Evolutionary conservation across 2,797 vertebrate genomes (phyloP), one percentile per base, ranked within the genome.

Genomic region (Cossypha heuglini): DNA sequence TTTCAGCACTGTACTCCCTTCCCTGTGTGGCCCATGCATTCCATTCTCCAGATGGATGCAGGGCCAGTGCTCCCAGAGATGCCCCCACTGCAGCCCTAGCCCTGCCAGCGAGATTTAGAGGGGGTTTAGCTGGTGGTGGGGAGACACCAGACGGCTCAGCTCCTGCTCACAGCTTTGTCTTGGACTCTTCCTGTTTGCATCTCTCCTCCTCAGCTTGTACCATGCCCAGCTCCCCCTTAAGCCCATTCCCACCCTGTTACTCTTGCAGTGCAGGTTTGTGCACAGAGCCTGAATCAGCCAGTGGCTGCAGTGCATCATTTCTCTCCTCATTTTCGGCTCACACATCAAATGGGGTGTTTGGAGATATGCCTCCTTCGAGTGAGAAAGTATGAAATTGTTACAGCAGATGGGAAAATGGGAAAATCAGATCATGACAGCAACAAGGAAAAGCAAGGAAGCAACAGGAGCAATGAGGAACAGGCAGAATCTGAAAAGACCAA

Each of bases 381-480:
- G 83, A 77, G 90, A 94, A 92, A 91, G 67, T 33, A 95, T 72
- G 74, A 67, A 91, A 91, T 79, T 73, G 80, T 63, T 86, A 87
- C 46, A 94, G 92, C 93, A 96, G 94, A 95, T 88, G 88, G 94
- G 77, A 80, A 95, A 93, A 95, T 33, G 67, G 42, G 75, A 92
- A 90, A 91, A 89, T 71, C 71, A 33, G 91, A 91, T 76, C 72
- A 38, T 43, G 79, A 86, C 75, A 83, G 82, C 79, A 84, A 88
- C 43, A 86, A 72, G 61, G 20, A 90, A 52, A 71, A 91, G 51
- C 49, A 77, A 89, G 64, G 57, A 92, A 91, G 52, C 38, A 93
- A 87, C 25, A 59, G 45, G 54, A 77, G 54, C 61, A 86, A 31
- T 13, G 46, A 87, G 51, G 75, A 89, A 77, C 42, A 64, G 72